Base-by-base conservation (phyloP, 2,888 invertebrate genomes). In the Acleris sparsana region DNA sequence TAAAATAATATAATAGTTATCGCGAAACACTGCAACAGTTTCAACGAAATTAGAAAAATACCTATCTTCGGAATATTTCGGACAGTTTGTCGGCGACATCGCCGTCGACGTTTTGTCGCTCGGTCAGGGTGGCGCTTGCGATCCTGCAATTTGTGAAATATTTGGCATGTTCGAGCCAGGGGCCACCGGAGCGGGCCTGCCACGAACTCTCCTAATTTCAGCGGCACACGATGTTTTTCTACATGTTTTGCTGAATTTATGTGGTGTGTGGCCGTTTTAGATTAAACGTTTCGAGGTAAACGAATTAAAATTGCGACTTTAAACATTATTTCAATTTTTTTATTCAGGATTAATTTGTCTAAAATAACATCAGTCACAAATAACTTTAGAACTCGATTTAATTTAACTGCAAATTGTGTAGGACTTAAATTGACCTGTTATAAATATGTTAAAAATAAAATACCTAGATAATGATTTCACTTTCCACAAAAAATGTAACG, bases 71-170 rank as follows among this genome's bases (percentile, higher is more conserved):
- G 39, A 13, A 39, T 39, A 39, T 39, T 48, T 44, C 22, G 44
- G 13, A 33, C 48, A 57, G 52, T 51, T 56, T 49, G 22, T 25
- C 48, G 56, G 33, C 52, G 16, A 51, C 52, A 62, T 57, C 48
- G 61, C 46, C 56, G 57, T 74, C 75, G 75, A 73, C 69, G 70
- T 70, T 69, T 69, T 77, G 77, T 78, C 75, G 75, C 79, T 82
- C 53, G 53, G 83, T 85, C 84, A 83, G 80, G 78, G 82, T 77
- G 80, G 77, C 79, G 79, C 76, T 73, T 78, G 81, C 84, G 80
- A 85, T 86, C 85, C 81, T 80, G 86, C 87, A 89, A 91, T 91
- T 92, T 89, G 89, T 84, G 75, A 84, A 88, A 92, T 91, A 89
- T 88, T 87, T 87, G 84, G 83, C 86, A 90, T 91, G 80, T 80